phyloP scores from a whole-genome alignment of 2,888 invertebrate species.

The Chrysotoxum bicinctum region DNA sequence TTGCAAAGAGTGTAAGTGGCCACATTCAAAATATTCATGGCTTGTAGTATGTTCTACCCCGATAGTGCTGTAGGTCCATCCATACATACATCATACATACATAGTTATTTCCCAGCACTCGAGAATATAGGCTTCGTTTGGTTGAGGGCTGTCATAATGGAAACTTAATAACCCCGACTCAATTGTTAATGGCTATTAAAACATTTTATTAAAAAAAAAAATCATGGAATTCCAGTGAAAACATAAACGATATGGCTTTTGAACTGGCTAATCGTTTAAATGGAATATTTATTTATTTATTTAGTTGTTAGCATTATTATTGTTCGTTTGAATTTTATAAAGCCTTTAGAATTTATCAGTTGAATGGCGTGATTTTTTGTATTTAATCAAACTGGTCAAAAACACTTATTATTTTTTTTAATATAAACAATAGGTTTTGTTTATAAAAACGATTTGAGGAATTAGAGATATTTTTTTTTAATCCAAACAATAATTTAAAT shows the following conservation, averaged over 20 bases:
- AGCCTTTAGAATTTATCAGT: background rate
- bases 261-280: background rate
- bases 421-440: background rate
- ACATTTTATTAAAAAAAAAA: background rate
- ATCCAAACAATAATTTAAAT: background rate
- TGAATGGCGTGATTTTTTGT: background rate
- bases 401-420: background rate
- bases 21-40: slow-evolving; percentile 18
- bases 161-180: background rate
- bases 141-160: background rate
- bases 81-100: no score
- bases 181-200: slow-evolving; percentile 22
- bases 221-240: background rate
- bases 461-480: background rate
- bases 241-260: slow-evolving; percentile 10
- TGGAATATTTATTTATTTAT: slow-evolving; percentile 8
- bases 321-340: background rate
- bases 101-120: background rate
- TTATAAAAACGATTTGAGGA: background rate
- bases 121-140: background rate
- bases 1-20: slow-evolving; percentile 3
- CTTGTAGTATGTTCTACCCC: background rate
- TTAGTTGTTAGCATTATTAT: background rate
- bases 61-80: background rate
- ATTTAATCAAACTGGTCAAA: background rate